Percentiles rank a stretch among this genome's conserved stretches.
Conservation (phyloP, 2,888 invertebrate genomes). For the Sycophila texana region DNA sequence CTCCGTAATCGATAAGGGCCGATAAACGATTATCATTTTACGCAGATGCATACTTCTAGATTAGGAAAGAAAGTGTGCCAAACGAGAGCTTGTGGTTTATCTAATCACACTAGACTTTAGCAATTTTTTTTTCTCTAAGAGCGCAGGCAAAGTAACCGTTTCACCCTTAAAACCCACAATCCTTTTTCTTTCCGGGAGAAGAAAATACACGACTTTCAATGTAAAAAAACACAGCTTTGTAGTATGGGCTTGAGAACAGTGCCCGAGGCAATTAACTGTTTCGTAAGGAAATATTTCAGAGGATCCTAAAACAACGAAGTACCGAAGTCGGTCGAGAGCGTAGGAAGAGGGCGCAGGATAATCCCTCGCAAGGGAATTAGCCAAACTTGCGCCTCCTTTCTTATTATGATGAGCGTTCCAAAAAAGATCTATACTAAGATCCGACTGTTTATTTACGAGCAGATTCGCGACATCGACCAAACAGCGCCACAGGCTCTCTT, state of each 20-base stretch:
- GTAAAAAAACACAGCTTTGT: slow-evolving; percentile 3
- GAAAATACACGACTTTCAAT: too few relatives aligned
- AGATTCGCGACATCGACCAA: not conserved
- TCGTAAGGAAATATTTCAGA: slow-evolving; percentile 34
- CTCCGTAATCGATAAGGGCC: slow-evolving; percentile 4
- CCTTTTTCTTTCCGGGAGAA: too few relatives aligned
- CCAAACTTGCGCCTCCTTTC: slow-evolving; percentile 24
- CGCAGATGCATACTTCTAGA: too few relatives aligned
- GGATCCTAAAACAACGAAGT: slow-evolving; percentile 43
- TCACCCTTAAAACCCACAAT: too few relatives aligned
- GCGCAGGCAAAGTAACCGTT: too few relatives aligned
- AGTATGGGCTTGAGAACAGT: not conserved
- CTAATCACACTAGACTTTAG: too few relatives aligned
- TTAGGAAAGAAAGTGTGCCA: too few relatives aligned
- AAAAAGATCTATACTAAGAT: slow-evolving; percentile 7
- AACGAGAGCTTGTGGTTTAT: too few relatives aligned
- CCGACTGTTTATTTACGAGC: slow-evolving; percentile 9
- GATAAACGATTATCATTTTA: not conserved
- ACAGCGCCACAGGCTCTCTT: not conserved
- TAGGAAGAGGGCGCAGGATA: slow-evolving; percentile 20
- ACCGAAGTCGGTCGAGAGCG: not conserved
- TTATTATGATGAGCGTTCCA: not conserved
- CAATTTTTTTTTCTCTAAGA: too few relatives aligned
- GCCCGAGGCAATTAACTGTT: slow-evolving; percentile 13
- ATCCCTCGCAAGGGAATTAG: slow-evolving; percentile 16